These are phyloP conservation scores for Apteryx owenii DNA, from an alignment of 2,113 vertebrate genomes.

Conservation along the genomic window DNA sequence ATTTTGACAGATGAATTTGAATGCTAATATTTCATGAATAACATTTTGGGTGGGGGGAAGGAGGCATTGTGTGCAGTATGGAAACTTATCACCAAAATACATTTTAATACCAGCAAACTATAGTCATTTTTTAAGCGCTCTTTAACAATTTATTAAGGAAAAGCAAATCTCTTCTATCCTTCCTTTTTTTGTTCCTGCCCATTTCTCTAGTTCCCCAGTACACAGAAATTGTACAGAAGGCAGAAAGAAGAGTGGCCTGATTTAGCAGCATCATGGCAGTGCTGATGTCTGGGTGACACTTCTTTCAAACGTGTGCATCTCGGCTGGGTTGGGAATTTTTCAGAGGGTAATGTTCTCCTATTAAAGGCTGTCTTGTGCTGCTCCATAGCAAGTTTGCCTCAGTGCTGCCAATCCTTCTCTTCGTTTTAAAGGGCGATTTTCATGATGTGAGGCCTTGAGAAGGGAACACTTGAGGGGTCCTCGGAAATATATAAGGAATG, in stretches of 20 bases:
- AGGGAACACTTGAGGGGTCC: not conserved
- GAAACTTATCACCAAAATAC: slow-evolving; percentile 14
- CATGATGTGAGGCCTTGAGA: not conserved
- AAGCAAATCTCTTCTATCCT: not conserved
- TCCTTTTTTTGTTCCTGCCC: not conserved
- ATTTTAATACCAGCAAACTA: slow-evolving; percentile 10
- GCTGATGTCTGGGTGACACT: not conserved
- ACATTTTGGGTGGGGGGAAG: not conserved
- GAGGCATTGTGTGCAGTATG: not conserved
- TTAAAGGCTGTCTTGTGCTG: not conserved
- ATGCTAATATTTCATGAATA: slow-evolving; percentile 61
- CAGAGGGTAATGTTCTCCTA: not conserved
- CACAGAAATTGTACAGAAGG: not conserved
- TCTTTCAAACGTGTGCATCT: not conserved
- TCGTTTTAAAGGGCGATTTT: not conserved
- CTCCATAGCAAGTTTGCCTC: not conserved
- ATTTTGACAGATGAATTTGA: slow-evolving; percentile 70
- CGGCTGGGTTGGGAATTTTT: not conserved
- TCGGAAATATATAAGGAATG: not conserved
- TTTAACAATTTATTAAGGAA: not conserved
- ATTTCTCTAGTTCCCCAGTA: not conserved
- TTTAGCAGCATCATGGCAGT: not conserved
- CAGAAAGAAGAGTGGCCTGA: not conserved
- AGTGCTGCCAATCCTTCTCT: not conserved
- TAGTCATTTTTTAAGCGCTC: not conserved